Evolutionary conservation across 2,113 vertebrate species (phyloP), one percentile per base, ranked within the genome.

Genomic region (Alaudala cheleensis): DNA sequence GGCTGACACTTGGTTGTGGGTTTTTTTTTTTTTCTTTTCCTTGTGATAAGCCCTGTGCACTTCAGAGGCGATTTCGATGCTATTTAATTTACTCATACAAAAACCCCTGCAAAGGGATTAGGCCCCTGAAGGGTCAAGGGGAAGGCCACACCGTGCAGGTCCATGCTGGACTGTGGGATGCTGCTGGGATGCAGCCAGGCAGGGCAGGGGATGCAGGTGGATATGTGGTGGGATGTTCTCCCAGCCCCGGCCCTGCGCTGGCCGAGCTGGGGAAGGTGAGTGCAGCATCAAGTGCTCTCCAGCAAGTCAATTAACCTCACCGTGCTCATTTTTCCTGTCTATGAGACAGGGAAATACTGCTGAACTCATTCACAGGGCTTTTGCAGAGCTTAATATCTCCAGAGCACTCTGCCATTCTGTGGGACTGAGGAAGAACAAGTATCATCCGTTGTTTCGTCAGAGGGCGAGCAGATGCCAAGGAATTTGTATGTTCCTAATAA

Each of bases 231-330:
- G 73, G 88, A 81, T 85, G 88, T 14, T 72, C 1, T 21, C 49
- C 80, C 0, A 0, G 23, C 21, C n/a, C 61, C 0, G 0, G 51
- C 51, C 54, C 37, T 6, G 4, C 0, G 4, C 56, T 64, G 42
- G 42, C 22, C 1, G 15, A 28, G 72, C 33, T 77, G 66, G 45
- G 47, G 81, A 85, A 93, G 87, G 81, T 91, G 91, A 81, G 56
- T 0, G 39, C 26, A 60, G 77, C 90, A 71, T 61, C 73, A 62
- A 93, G 84, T 47, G 67, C 78, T 93, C 76, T 67, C 61, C 28
- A 11, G 91, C 70, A 58, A 90, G 84, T 82, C 85, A 95, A 61
- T 94, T 96, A 94, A 94, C 67, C 77, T 96, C 42, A 1, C 67
- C 0, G 6, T 62, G 82, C 86, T 94, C 67, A 14, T 93, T 92